Conservation (phyloP, 2,888 invertebrate species). For the Drosophila testacea region DNA sequence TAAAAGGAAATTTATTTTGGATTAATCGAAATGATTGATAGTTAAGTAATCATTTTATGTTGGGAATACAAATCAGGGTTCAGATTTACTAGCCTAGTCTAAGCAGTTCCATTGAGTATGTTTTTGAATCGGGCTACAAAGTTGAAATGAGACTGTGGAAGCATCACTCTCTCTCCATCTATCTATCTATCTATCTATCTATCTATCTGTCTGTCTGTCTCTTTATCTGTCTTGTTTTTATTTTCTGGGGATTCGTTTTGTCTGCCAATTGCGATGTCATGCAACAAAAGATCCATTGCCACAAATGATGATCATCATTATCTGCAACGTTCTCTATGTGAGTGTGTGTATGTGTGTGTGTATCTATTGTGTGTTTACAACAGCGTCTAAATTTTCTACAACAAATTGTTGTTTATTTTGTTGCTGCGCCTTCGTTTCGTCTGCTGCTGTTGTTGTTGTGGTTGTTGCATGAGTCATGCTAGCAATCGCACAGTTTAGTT, state of each 20-base stretch:
- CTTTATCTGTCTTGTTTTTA: no score
- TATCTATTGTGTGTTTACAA: slow-evolving; percentile 62
- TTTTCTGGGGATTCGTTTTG: slow-evolving; percentile 28
- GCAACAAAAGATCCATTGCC: slow-evolving; percentile 76
- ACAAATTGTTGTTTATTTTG: slow-evolving; percentile 70
- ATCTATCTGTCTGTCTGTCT: not conserved
- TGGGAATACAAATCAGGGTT: no score
- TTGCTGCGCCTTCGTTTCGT: slow-evolving; percentile 69
- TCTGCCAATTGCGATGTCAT: slow-evolving; percentile 78
- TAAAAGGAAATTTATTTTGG: not conserved
- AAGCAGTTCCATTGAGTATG: slow-evolving; percentile 36
- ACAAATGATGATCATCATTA: slow-evolving; percentile 49
- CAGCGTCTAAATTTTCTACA: slow-evolving; percentile 78
- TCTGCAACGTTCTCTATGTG: slow-evolving; percentile 18
- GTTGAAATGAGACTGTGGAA: slow-evolving; percentile 23
- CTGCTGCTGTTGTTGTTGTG: slow-evolving; percentile 59
- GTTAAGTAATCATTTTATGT: no score
- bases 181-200: not conserved
- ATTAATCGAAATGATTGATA: no score
- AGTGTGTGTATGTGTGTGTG: slow-evolving; percentile 19
- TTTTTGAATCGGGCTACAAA: slow-evolving; percentile 25
- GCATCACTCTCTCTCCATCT: slow-evolving; percentile 12
- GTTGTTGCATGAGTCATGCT: slow-evolving; percentile 77
- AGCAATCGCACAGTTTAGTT: slow-evolving; percentile 74
- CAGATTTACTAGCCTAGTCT: slow-evolving; percentile 11